Conservation (phyloP, 2,797 vertebrate genomes). For the Hydrophis major region DNA sequence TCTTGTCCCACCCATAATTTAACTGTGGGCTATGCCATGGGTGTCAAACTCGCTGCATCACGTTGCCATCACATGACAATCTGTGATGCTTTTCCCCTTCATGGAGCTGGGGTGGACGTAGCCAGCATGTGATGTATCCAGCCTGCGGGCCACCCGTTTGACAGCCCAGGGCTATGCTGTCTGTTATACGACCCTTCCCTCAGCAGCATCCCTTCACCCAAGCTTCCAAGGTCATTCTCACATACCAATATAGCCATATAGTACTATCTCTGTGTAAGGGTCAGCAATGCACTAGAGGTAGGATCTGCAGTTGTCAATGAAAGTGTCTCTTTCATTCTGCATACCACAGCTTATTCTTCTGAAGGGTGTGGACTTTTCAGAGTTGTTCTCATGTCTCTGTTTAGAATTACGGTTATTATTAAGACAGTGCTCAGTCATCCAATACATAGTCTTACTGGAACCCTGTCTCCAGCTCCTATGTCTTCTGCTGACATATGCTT, state of each 20-base stretch:
- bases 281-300: background rate
- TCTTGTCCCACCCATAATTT: background rate
- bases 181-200: background rate
- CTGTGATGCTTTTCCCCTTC: background rate
- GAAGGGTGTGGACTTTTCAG: background rate
- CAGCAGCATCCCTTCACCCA: background rate
- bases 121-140: background rate
- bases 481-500: background rate
- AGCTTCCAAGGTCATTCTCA: background rate
- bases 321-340: background rate
- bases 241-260: background rate
- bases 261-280: background rate
- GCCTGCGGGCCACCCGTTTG: too few species aligned
- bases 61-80: background rate
- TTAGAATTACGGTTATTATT: background rate
- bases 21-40: background rate
- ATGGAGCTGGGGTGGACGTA: background rate
- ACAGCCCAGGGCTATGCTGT: background rate
- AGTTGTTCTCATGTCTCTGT: background rate
- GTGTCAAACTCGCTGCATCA: background rate
- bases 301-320: background rate
- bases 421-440: background rate
- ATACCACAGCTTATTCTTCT: background rate
- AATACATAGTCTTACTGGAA: background rate
- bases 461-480: background rate